Conservation (phyloP, 1,140 invertebrate species). For the Paralvinella palmiformis region DNA sequence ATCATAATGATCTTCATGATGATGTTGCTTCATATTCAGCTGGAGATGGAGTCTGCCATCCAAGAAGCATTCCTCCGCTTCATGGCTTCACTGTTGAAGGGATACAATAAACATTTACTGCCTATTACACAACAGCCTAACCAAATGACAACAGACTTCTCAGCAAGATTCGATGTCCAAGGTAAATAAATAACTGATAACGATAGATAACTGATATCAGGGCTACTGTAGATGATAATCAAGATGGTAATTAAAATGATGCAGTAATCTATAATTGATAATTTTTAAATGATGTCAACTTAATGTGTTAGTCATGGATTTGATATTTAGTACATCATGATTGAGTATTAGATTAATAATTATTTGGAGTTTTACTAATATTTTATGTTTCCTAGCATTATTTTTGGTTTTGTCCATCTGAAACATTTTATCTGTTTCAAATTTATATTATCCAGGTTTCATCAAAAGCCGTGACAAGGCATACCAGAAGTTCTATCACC, state of each 20-base stretch:
- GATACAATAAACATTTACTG: conserved; percentile 81
- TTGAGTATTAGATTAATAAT: no score
- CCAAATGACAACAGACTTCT: conserved; percentile 81
- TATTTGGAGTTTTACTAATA: no score
- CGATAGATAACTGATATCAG: no score
- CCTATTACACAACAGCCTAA: conserved; percentile 94
- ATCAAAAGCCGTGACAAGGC: conserved; percentile 65
- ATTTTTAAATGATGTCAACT: no score
- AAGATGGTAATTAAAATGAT: no score
- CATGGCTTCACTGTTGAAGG: conserved; percentile 87
- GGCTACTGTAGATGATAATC: no score
- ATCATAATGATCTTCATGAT: no score
- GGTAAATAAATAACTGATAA: conserved; percentile 60
- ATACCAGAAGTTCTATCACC: conserved; percentile 83
- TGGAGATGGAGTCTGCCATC: conserved; percentile 77
- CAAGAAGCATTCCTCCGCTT: conserved; percentile 96
- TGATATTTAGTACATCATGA: no score
- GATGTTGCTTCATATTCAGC: conserved; percentile 26
- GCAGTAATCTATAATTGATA: no score
- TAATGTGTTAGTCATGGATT: no score
- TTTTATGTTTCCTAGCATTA: no score
- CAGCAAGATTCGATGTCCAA: conserved; percentile 88
- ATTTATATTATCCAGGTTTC: conserved; percentile 53
- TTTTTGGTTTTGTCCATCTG: no score
- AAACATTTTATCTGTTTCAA: neutral